Evolutionary conservation across 2,113 vertebrate species (phyloP), one percentile per base, ranked within the genome.

Genomic region (Numenius arquata): DNA sequence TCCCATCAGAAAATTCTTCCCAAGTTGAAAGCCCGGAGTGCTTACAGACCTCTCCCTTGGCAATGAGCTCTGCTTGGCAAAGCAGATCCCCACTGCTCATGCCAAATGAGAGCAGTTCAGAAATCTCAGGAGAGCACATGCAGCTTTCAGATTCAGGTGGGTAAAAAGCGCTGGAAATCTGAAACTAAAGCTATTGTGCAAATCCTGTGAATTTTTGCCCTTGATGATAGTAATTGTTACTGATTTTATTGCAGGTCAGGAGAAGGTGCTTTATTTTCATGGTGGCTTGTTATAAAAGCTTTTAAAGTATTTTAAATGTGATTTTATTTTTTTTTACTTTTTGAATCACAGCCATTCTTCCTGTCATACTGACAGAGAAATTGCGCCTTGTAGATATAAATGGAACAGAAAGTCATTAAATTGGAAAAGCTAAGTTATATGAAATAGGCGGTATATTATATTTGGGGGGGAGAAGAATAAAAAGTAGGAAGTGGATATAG

Each of bases 91-190:
- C 0, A 0, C 52, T 29, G 22, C 4, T 29, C 1, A 2, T 47
- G 20, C 38, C 82, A 72, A 82, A 85, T 0, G 20, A 92, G 19
- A 88, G 82, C 22, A 62, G 78, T 12, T 90, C 91, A 88, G 89
- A 95, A 88, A 52, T 65, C 53, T 93, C 89, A 16, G 85, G 58
- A 59, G 78, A 96, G 14, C 53, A 88, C 0, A 0, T 16, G 66
- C 78, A 82, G 40, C 53, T 82, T 85, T 79, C 93, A 89, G 82
- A 75, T 79, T 88, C 85, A 95, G 82, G 85, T 90, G 32, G 15
- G 75, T 84, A 38, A 76, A 78, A 88, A n/a, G 29, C 0, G 0
- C 47, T 76, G 62, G 66, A 63, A 88, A 85, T 18, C 52, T 18
- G 19, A 75, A 82, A 36, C 3, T 59, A 32, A 67, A 20, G 10